phyloP scores from a whole-genome alignment of 2,888 invertebrate species.

The Melangyna quadrimaculata region DNA sequence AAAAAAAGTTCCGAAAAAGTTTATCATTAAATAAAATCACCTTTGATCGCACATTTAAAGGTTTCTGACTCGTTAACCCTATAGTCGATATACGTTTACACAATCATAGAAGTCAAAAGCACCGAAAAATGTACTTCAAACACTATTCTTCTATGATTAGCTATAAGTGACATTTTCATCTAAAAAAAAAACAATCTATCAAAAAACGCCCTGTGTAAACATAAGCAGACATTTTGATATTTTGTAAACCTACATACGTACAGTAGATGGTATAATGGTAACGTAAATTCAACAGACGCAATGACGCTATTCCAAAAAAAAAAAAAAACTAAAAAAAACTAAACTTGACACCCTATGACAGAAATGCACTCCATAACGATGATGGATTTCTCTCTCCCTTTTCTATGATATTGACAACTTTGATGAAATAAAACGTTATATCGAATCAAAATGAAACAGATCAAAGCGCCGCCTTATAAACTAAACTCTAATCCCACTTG shows the following conservation, averaged over 20 bases:
- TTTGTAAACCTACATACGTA: too few relatives aligned
- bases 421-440: constrained; percentile 49
- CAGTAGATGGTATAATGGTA: too few relatives aligned
- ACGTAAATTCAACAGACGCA: constrained; percentile 30
- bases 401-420: background rate
- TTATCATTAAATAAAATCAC: too few relatives aligned
- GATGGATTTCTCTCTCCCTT: constrained; percentile 30
- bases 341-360: constrained; percentile 56
- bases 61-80: too few relatives aligned
- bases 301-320: constrained; percentile 33
- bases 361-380: constrained; percentile 40
- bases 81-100: too few relatives aligned
- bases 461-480: constrained; percentile 76
- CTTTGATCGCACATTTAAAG: too few relatives aligned
- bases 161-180: background rate
- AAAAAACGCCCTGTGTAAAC: constrained; percentile 7
- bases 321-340: background rate
- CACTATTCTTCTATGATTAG: background rate
- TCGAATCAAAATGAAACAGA: constrained; percentile 61
- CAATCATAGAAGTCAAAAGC: background rate
- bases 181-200: constrained; percentile 12
- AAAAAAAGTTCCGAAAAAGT: too few relatives aligned
- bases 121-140: constrained; percentile 6
- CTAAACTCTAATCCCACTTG: constrained; percentile 78
- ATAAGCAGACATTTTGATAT: background rate